A percentile compares a stretch with the other conserved stretches of the same genome.
Evolutionary conservation across 2,113 vertebrate species (phyloP).

Genomic region (Calidris pygmaea): DNA sequence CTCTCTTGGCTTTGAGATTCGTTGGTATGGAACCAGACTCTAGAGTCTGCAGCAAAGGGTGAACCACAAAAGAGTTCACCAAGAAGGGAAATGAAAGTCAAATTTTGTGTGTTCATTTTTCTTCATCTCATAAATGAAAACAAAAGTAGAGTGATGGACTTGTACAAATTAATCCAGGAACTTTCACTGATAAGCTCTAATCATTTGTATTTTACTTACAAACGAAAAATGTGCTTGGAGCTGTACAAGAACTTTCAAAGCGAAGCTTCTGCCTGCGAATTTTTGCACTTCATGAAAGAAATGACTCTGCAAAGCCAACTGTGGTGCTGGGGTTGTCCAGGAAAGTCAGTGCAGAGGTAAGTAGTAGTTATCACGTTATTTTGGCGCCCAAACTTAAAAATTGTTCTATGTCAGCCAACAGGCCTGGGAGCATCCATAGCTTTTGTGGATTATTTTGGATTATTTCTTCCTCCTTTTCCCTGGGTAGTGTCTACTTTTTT

Average conservation of each 20-base stretch:
- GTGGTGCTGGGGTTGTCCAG: neutral
- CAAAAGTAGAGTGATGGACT: neutral
- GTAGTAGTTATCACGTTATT: neutral
- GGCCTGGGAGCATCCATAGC: fast-evolving
- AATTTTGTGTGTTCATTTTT: neutral
- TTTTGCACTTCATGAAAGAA: neutral
- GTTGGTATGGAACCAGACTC: neutral
- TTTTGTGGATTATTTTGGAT: neutral
- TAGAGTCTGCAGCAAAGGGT: neutral
- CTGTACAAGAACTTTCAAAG: neutral
- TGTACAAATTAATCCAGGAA: neutral
- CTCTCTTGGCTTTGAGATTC: neutral
- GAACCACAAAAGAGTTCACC: neutral
- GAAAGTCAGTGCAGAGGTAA: neutral
- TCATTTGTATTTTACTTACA: neutral
- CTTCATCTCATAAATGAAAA: neutral
- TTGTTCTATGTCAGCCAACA: fast-evolving
- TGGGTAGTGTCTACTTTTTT: fast-evolving
- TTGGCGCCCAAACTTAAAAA: neutral
- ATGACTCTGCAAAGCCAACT: neutral
- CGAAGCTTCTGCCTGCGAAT: neutral
- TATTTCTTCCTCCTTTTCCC: neutral
- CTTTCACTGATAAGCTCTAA: neutral
- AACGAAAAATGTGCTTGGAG: neutral
- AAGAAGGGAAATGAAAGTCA: neutral